Evolutionary conservation across 2,888 invertebrate genomes (phyloP).

Genomic region (Eupeodes latifasciatus): DNA sequence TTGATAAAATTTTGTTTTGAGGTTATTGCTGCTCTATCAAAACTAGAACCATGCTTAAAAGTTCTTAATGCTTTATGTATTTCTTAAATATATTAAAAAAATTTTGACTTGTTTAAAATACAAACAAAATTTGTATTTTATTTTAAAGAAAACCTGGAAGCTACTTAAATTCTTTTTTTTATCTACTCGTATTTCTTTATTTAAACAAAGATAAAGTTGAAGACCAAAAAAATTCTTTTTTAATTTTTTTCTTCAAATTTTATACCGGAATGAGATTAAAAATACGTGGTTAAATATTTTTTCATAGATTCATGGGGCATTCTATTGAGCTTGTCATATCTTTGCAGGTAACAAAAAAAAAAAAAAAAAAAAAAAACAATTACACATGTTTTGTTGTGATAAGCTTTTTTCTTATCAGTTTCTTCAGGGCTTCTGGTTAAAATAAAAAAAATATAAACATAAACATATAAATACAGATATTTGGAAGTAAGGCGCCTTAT

Average conservation of each 20-base stretch:
- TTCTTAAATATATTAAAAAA: no score
- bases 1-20: no score
- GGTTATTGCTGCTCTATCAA: no score
- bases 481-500: conserved; percentile 60
- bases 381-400: conserved; percentile 68
- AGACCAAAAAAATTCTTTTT: conserved; percentile 52
- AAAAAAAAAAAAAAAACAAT: conserved; percentile 47
- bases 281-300: conserved; percentile 11
- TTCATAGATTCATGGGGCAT: conserved; percentile 36
- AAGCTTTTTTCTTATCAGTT: conserved; percentile 58
- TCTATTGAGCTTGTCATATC: background rate
- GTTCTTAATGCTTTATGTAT: no score
- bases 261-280: conserved; percentile 31
- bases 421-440: conserved; percentile 53
- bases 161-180: conserved; percentile 32
- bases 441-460: conserved; percentile 5
- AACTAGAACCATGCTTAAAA: no score
- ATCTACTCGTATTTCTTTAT: conserved; percentile 55
- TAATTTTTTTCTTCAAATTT: conserved; percentile 9
- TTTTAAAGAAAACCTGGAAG: conserved; percentile 45
- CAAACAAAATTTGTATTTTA: background rate
- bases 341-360: background rate
- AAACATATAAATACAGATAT: no score
- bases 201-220: conserved; percentile 62
- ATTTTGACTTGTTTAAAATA: no score